Conservation (phyloP, 2,113 vertebrate genomes). For the Equus przewalskii region DNA sequence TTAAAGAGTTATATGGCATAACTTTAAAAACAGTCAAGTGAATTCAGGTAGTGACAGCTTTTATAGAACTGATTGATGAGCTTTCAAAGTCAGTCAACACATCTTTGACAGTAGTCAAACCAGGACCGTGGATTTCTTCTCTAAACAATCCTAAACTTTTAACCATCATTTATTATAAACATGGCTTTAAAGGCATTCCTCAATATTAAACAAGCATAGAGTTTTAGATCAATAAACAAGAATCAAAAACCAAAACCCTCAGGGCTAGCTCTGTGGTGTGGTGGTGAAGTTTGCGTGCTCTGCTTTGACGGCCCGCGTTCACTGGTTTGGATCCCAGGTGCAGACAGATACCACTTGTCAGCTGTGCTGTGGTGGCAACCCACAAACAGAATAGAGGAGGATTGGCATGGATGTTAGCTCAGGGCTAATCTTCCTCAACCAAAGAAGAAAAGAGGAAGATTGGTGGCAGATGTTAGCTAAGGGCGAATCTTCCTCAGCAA, state of each 20-base stretch:
- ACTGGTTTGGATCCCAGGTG: too few species aligned
- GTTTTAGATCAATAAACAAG: not conserved
- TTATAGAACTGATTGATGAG: not conserved
- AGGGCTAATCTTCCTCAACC: too few species aligned
- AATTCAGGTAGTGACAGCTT: constrained; percentile 49
- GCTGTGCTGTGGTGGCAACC: too few species aligned
- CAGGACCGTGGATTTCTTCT: not conserved
- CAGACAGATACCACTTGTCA: too few species aligned
- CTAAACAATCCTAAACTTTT: not conserved
- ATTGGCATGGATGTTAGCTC: too few species aligned
- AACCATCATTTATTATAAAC: not conserved
- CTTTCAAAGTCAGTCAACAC: not conserved
- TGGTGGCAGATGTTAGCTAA: too few species aligned
- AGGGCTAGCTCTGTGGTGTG: not conserved
- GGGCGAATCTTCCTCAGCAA: too few species aligned
- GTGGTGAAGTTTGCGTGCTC: too few species aligned
- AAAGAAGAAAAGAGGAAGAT: too few species aligned
- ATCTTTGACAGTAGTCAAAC: not conserved
- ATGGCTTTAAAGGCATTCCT: constrained; percentile 34
- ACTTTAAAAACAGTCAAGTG: not conserved
- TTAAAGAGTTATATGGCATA: not conserved
- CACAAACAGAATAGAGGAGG: too few species aligned
- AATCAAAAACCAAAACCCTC: not conserved
- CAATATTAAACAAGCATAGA: not conserved
- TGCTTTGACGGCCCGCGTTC: too few species aligned